Evolutionary conservation across 2,888 invertebrate genomes (phyloP), one percentile per base, ranked within the genome.

Genomic region (Osmoderma eremita): DNA sequence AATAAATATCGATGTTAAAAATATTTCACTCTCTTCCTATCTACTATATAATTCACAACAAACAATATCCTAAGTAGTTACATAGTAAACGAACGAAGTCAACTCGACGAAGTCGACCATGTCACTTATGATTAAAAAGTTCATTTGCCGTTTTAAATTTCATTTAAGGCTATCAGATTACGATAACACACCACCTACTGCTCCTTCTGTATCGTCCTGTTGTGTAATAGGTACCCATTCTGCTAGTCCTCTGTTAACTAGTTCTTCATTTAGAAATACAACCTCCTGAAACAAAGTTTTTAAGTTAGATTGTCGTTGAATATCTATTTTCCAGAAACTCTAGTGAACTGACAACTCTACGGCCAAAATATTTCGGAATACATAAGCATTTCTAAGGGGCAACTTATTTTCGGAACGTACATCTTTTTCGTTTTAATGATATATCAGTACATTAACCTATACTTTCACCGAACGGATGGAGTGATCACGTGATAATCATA

Each of bases 241-340:
- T 61, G 94, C 95, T 77, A 90, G 88, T 64, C 94, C 93, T 81
- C 91, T 88, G 75, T 91, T 91, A 75, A 94, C 92, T 77, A 97
- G 85, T 84, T 94, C 94, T 78, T 92, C 88, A 82, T 96, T 95
- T 75, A 96, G 88, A 83, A 92, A 91, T 84, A 93, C 87, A 75
- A 92, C 88, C 88, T 93, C 88, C 85, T 88, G 87, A 67, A 75
- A 73, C 76, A 74, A 67, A n/a, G n/a, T n/a, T n/a, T n/a, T n/a
- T n/a, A n/a, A n/a, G n/a, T n/a, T n/a, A n/a, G n/a, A n/a, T n/a
- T n/a, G n/a, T n/a, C n/a, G n/a, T n/a, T n/a, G n/a, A n/a, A n/a
- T n/a, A n/a, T n/a, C n/a, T n/a, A n/a, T n/a, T n/a, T n/a, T n/a
- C n/a, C n/a, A n/a, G n/a, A n/a, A n/a, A n/a, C n/a, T n/a, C n/a